A percentile compares a stretch with the other conserved stretches of the same genome.
Conservation (phyloP, 2,113 vertebrate species). For the Callospermophilus lateralis region DNA sequence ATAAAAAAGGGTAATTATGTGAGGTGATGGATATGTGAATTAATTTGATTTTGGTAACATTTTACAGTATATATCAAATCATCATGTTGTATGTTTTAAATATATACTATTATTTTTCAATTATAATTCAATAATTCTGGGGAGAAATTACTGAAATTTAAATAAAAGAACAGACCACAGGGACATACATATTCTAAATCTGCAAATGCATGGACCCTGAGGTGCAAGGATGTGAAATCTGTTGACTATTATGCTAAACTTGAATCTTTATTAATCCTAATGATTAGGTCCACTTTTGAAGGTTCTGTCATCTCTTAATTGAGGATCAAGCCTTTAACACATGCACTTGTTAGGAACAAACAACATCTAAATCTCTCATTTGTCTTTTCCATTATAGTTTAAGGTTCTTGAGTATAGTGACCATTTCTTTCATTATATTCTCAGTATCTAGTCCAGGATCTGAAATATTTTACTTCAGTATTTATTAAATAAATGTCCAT, state of each 20-base stretch:
- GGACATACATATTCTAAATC: neutral
- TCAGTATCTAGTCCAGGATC: no score
- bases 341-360: no score
- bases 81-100: neutral
- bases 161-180: neutral
- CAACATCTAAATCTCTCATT: no score
- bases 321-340: no score
- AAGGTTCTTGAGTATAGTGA: no score
- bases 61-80: neutral
- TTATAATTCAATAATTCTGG: neutral
- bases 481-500: no score
- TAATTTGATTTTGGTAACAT: neutral
- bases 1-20: neutral
- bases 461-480: no score
- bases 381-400: no score
- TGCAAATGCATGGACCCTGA: neutral
- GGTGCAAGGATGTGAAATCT: constrained; percentile 15
- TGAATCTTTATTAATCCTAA: neutral
- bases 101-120: neutral
- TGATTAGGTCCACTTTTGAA: no score
- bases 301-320: no score
- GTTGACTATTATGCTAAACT: neutral
- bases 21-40: neutral
- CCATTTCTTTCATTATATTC: no score
- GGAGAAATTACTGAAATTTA: neutral